Base-by-base conservation (phyloP, 2,888 invertebrate genomes). In the Cenopis cana region DNA sequence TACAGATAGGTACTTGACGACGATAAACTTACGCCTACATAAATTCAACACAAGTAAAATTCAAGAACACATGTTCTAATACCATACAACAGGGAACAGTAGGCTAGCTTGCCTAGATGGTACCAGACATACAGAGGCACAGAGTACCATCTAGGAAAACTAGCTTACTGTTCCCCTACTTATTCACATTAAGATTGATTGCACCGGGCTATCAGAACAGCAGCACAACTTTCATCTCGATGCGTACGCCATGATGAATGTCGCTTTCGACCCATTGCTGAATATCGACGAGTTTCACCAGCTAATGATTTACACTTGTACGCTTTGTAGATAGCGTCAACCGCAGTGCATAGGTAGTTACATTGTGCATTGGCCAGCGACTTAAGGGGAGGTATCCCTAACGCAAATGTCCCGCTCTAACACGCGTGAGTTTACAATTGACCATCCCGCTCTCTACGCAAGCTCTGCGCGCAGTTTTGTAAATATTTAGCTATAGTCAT, bases 251-350 rank as follows among this genome's bases (percentile, higher is more conserved):
- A 50, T 64, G 64, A 64, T 64, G 64, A 52, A 64, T 64, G 64
- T 50, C 38, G 64, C 64, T 64, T 64, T 64, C 64, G 52, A 52
- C 14, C 18, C 52, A 36, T 36, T 52, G 52, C 20, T n/a, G 55
- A 38, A 64, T 64, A 64, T 62, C 62, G 64, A 64, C 64, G 64
- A 64, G 64, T 64, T 64, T 64, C 64, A 52, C 64, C 11, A 8
- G 52, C 64, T 64, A 64, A 64, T 64, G 54, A 64, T 64, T 64
- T 64, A 64, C 64, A 64, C 64, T 38, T 64, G 64, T 64, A 55
- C 3, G 36, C 50, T 50, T 36, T 54, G 62, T 33, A 14, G 62
- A 64, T 52, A 64, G 64, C 38, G 64, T 20, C 59, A 24, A 60
- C 61, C 61, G 61, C 49, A 18, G 56, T 29, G 46, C 60, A 18